phyloP scores from a whole-genome alignment of 2,797 vertebrate species.

The Lacerta bilineata region DNA sequence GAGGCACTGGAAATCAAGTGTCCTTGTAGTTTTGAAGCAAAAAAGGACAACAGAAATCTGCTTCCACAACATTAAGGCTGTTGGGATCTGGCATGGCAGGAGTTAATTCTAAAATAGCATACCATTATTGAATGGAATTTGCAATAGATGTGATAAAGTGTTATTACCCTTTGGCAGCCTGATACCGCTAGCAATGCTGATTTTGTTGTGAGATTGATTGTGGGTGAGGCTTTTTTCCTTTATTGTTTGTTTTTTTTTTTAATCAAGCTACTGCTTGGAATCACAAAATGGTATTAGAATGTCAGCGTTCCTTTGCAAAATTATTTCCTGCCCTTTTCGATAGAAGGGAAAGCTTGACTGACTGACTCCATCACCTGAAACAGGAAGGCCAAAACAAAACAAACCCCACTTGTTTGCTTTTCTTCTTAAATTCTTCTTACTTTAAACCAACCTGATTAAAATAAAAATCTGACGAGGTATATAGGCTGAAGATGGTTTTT shows the following conservation, averaged over 20 bases:
- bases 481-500: neutral
- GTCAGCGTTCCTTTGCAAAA: constrained; percentile 3
- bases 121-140: constrained; percentile 3
- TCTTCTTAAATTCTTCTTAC: neutral
- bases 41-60: neutral
- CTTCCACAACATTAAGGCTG: neutral
- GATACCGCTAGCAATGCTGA: neutral
- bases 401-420: neutral
- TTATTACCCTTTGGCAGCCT: neutral
- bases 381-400: too few relatives aligned
- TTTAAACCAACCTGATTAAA: constrained; percentile 15
- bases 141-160: neutral
- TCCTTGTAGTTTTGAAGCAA: neutral
- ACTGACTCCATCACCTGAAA: neutral
- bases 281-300: constrained; percentile 20
- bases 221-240: neutral
- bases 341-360: neutral
- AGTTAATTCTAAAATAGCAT: neutral
- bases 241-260: neutral
- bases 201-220: neutral
- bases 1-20: neutral
- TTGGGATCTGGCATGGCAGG: neutral
- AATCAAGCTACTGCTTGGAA: neutral
- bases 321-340: constrained; percentile 17
- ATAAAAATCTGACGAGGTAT: neutral